A percentile compares a stretch with the other conserved stretches of the same genome.
These are phyloP conservation scores for Parnassius orleans DNA, from an alignment of 2,888 invertebrate genomes.

Conservation along the genomic window DNA sequence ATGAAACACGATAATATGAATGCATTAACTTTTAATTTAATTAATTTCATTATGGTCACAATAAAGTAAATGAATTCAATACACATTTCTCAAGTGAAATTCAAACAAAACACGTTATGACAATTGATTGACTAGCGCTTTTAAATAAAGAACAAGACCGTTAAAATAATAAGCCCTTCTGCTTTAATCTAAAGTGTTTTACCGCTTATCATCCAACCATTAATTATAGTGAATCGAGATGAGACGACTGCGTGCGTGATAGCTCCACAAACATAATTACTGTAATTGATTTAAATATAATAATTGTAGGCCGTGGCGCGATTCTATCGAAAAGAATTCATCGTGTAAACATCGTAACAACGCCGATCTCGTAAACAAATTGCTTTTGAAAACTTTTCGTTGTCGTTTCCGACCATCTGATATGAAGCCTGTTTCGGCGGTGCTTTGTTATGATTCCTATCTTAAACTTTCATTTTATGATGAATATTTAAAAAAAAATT, in stretches of 20 bases:
- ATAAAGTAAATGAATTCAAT: not conserved
- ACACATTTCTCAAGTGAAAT: conserved; percentile 14
- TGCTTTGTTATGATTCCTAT: conserved; percentile 37
- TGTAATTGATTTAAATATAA: conserved; percentile 77
- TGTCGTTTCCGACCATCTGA: conserved; percentile 28
- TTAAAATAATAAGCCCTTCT: conserved; percentile 56
- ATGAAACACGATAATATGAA: too few species aligned
- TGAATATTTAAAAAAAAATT: not conserved
- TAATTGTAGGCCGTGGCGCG: conserved; percentile 56
- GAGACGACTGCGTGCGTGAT: conserved; percentile 58
- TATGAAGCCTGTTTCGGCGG: not conserved
- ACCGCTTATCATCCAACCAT: conserved; percentile 66
- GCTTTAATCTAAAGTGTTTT: conserved; percentile 74
- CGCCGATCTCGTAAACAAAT: conserved; percentile 32
- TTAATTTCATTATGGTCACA: too few species aligned
- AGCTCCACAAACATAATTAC: conserved; percentile 66
- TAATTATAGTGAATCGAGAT: conserved; percentile 62
- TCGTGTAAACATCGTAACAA: conserved; percentile 64
- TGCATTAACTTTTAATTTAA: too few species aligned
- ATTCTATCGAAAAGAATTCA: conserved; percentile 49
- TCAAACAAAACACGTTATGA: conserved; percentile 29
- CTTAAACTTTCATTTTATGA: conserved; percentile 29
- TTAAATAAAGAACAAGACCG: conserved; percentile 46
- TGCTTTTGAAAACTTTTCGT: conserved; percentile 32
- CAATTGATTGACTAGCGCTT: conserved; percentile 49